Evolutionary conservation across 2,888 invertebrate genomes (phyloP), one percentile per base, ranked within the genome.

Genomic region (Acrobasis repandana): DNA sequence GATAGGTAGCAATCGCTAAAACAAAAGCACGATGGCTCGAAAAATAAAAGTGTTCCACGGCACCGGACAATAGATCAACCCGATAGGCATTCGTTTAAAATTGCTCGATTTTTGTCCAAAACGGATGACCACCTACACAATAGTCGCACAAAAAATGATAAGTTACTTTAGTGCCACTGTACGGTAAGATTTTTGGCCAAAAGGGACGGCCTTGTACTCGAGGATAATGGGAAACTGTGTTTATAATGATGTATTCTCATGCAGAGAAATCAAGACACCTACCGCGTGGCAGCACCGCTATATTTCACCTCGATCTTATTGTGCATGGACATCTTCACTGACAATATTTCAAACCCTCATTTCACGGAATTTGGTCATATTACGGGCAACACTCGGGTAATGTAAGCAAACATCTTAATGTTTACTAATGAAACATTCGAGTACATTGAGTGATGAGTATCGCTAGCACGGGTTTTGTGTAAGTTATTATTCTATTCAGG

Each of bases 401-500:
- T 90, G 89, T 90, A 91, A 90, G 90, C 88, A 91, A 91, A 91
- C 91, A 92, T 92, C 91, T 92, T 90, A 92, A 92, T 92, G 90
- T 91, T 90, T 88, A 90, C 91, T 91, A 91, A 92, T 92, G 90
- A 90, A 91, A 90, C 88, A 87, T 90, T 88, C 86, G 82, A 85
- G 80, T 86, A 88, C 88, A 88, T 86, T 91, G 91, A 91, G 91
- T 88, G 91, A 91, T 92, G 89, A 82, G 76, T 74, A 79, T 76
- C 70, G 76, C 76, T 76, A 79, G 86, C 86, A 81, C 82, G 80
- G 83, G 86, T 87, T 88, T 88, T 87, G 86, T 89, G 86, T 83
- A 72, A 79, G 73, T 77, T 74, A 87, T 90, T 90, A 86, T 89
- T 83, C 89, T 89, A 89, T 90, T 88, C 85, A 90, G 87, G 85